Conservation (phyloP, 2,888 invertebrate genomes). For the Aphrophora alni region DNA sequence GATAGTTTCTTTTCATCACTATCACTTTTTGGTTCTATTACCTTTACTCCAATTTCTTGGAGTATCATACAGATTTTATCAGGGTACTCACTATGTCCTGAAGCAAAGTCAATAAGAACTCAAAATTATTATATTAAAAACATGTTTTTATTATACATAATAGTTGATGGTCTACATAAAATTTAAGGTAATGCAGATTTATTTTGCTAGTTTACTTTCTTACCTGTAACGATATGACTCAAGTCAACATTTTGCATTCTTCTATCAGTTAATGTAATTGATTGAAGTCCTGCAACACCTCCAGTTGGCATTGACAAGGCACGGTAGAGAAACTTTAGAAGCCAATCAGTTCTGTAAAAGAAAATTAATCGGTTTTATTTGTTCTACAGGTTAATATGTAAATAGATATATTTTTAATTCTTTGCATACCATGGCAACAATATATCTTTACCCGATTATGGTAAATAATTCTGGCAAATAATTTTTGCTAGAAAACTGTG, state of each 20-base stretch:
- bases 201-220: conserved; percentile 45
- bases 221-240: conserved; percentile 62
- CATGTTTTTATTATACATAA: too few species aligned
- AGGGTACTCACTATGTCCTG: conserved; percentile 66
- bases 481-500: too few species aligned
- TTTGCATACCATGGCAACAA: too few species aligned
- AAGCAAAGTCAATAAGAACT: conserved; percentile 48
- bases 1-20: conserved; percentile 19
- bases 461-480: too few species aligned
- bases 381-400: too few species aligned
- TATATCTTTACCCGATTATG: too few species aligned
- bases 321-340: conserved; percentile 69
- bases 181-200: background rate
- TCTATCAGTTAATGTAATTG: conserved; percentile 61
- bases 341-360: conserved; percentile 64
- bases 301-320: conserved; percentile 65
- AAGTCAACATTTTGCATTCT: conserved; percentile 67
- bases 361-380: conserved; percentile 18
- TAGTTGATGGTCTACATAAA: too few species aligned
- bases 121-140: background rate
- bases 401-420: too few species aligned
- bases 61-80: conserved; percentile 63
- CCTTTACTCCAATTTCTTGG: conserved; percentile 56
- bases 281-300: conserved; percentile 66
- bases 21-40: conserved; percentile 37